These are phyloP conservation scores for Psilopsiagon aymara DNA, from an alignment of 2,113 vertebrate genomes.

Conservation along the genomic window DNA sequence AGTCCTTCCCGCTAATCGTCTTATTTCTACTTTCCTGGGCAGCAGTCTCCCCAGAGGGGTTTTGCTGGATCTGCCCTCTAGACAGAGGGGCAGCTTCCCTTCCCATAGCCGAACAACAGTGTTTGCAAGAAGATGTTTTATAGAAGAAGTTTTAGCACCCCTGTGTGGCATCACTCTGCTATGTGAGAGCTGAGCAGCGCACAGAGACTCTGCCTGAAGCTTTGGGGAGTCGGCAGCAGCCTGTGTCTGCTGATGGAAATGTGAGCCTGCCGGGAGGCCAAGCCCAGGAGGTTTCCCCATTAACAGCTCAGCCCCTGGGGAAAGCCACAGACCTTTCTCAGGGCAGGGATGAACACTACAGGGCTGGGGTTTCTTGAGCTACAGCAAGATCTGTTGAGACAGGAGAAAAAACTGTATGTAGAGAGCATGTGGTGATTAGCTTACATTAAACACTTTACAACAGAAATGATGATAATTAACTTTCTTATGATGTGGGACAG, in stretches of 20 bases:
- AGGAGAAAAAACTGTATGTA: background rate
- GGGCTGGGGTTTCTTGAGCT: background rate
- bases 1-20: background rate
- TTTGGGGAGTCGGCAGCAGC: background rate
- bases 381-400: background rate
- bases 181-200: constrained; percentile 37
- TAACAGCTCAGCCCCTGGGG: background rate
- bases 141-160: constrained; percentile 87
- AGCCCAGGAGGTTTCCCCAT: background rate
- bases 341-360: background rate
- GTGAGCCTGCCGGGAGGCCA: background rate
- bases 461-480: background rate
- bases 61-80: background rate
- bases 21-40: background rate
- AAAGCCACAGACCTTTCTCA: background rate
- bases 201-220: background rate
- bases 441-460: background rate
- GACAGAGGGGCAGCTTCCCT: background rate
- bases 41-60: background rate
- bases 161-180: constrained; percentile 83
- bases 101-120: background rate
- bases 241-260: background rate
- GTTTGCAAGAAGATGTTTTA: constrained; percentile 36
- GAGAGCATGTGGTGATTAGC: background rate
- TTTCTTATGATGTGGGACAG: background rate